These are phyloP conservation scores for Chaetogeoica ovagalla DNA, from an alignment of 2,888 invertebrate species.

Conservation along the genomic window DNA sequence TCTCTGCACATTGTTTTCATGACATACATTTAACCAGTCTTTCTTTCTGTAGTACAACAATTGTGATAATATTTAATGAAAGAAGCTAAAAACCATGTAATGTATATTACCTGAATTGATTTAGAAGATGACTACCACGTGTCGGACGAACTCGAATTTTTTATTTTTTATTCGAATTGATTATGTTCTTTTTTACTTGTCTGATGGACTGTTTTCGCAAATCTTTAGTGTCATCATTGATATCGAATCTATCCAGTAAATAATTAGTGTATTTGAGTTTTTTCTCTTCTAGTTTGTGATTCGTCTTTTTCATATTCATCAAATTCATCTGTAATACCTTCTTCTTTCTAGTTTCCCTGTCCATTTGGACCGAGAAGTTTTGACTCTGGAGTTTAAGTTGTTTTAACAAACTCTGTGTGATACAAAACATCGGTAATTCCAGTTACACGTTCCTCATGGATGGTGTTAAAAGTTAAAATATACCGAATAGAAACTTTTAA, in stretches of 20 bases:
- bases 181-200: slow-evolving; percentile 31
- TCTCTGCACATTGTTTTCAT: not conserved
- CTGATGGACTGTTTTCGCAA: slow-evolving; percentile 18
- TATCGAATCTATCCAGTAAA: slow-evolving; percentile 2
- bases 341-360: slow-evolving; percentile 70
- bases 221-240: slow-evolving; percentile 33
- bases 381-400: slow-evolving; percentile 74
- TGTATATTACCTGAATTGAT: not conserved
- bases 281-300: not conserved
- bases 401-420: slow-evolving; percentile 65
- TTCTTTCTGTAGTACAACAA: not conserved
- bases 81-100: not conserved
- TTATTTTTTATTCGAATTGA: too few species aligned
- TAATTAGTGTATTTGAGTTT: slow-evolving; percentile 23
- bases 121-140: not conserved
- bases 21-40: not conserved
- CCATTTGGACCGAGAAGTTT: slow-evolving; percentile 73
- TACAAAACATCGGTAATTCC: not conserved
- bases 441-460: too few species aligned
- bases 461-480: too few species aligned
- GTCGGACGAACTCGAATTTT: not conserved
- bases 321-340: slow-evolving; percentile 70
- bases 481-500: too few species aligned
- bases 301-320: not conserved
- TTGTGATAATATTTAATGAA: not conserved